Conservation (phyloP, 2,113 vertebrate species). For the Podarcis raffonei region DNA sequence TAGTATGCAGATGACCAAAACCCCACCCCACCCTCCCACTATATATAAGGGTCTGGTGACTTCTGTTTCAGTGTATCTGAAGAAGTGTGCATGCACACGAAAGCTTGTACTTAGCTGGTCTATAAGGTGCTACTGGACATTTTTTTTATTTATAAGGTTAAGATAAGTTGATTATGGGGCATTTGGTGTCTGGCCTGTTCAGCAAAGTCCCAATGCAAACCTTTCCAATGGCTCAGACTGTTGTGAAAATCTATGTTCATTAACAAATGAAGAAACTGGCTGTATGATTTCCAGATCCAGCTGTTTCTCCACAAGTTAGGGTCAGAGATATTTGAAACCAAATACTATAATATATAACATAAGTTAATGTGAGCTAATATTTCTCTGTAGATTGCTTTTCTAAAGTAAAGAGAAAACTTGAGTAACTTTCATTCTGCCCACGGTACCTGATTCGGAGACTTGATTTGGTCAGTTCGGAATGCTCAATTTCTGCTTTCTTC, state of each 20-base stretch:
- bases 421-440: conserved; percentile 20
- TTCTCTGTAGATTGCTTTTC: neutral
- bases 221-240: neutral
- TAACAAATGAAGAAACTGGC: neutral
- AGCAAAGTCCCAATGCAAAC: neutral
- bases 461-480: conserved; percentile 92
- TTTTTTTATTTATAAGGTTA: no score
- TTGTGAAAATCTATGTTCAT: neutral
- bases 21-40: no score
- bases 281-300: neutral
- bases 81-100: no score
- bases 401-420: conserved; percentile 20
- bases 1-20: no score
- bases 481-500: conserved; percentile 95
- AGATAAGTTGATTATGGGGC: neutral
- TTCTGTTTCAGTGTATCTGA: no score
- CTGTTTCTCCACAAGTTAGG: neutral
- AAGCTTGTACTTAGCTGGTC: no score
- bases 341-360: neutral
- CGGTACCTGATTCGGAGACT: conserved; percentile 93
- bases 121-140: no score
- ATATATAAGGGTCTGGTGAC: no score
- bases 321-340: neutral
- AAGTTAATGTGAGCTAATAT: neutral
- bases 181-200: neutral